Conservation (phyloP, 2,797 vertebrate genomes). For the Rhyacichthys aspro region DNA sequence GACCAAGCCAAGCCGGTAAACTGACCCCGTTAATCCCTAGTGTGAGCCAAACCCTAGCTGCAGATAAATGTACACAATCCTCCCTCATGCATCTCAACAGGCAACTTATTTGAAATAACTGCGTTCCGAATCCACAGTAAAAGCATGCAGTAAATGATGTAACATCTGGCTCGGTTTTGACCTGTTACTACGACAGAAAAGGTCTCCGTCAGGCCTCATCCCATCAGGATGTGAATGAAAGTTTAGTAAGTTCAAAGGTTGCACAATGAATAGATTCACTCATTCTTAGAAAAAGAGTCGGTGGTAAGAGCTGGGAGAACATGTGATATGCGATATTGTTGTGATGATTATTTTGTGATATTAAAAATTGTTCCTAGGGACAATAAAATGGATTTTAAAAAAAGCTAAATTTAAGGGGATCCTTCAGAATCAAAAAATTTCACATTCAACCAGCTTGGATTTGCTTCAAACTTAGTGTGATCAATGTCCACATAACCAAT, state of each 20-base stretch:
- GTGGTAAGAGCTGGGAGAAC: neutral
- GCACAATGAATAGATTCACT: neutral
- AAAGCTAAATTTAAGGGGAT: no score
- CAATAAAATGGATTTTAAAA: no score
- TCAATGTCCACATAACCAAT: no score
- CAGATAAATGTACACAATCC: conserved; percentile 23
- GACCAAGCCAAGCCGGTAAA: conserved; percentile 24
- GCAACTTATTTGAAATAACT: neutral
- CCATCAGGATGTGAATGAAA: conserved; percentile 23
- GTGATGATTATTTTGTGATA: no score
- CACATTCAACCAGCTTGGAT: no score
- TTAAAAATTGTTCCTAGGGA: no score
- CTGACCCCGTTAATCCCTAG: conserved; percentile 65
- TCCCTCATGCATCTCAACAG: neutral
- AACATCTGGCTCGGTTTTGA: conserved; percentile 31
- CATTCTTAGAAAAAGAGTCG: neutral
- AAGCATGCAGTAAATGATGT: conserved; percentile 11
- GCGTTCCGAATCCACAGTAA: neutral
- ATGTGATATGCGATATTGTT: no score
- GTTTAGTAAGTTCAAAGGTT: conserved; percentile 24
- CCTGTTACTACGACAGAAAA: conserved; percentile 39
- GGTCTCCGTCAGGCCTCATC: conserved; percentile 58
- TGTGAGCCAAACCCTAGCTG: conserved; percentile 19
- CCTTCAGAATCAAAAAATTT: no score
- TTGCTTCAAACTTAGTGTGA: no score